Base-by-base conservation (phyloP, 2,888 invertebrate genomes). In the Tenthredo mesomela region DNA sequence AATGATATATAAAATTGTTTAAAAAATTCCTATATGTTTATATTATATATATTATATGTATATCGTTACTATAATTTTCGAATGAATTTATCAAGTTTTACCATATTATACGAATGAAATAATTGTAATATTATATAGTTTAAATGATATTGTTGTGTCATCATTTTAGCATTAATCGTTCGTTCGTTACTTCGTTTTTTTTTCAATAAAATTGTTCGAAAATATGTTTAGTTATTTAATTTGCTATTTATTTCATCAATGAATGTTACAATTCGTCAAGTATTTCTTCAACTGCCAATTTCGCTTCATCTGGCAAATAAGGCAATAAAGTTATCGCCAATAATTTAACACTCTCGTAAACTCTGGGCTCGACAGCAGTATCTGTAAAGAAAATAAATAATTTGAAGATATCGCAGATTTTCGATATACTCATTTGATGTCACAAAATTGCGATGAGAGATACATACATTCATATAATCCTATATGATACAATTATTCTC, bases 261-360 rank as follows among this genome's bases (percentile, higher is more conserved):
- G 21, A 47, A 7, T 15, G 6, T 67, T 70, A 77, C 29, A 83
- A 40, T 70, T 47, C 54, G 33, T 15, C 15, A 12, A 83, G 70
- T 29, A 83, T 33, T 18, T 80, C 61, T 15, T 80, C 37, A 9
- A 65, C 61, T 12, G 43, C 65, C n/a, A 43, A 29, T 61, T 61
- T 37, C 21, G 40, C 80, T 80, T 80, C 80, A 6, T 21, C 25
- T 37, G 80, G 80, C 6, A 80, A 43, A 61, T 80, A 80, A 21
- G 80, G 65, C 61, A 80, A 58, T 58, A 80, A 37, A 80, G 80
- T 80, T n/a, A 18, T 80, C 80, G 80, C 65, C 37, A 80, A n/a
- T 80, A 80, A 47, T 65, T 80, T 65, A 9, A 80, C 50, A 9
- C 77, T 47, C 1, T 73, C 77, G 54, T 29, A 25, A 40, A 21